Conservation (phyloP, 2,113 vertebrate genomes). For the Ochotona princeps region DNA sequence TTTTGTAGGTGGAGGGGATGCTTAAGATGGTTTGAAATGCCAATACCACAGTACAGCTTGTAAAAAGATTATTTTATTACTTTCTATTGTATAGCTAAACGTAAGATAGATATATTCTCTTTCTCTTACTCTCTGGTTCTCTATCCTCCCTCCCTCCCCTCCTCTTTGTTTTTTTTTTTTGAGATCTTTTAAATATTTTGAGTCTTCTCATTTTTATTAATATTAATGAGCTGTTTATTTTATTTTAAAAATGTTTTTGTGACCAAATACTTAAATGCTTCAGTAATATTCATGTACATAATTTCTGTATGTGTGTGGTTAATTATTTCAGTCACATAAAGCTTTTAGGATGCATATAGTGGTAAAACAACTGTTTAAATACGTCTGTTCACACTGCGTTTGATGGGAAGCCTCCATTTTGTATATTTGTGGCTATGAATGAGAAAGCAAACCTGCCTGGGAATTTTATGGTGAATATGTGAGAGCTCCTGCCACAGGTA, state of each 20-base stretch:
- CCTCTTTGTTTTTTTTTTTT: slow-evolving; percentile 19
- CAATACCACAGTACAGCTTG: neutral
- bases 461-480: slow-evolving; percentile 77
- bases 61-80: neutral
- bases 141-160: too few species aligned
- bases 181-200: slow-evolving; percentile 23
- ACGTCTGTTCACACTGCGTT: neutral
- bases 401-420: slow-evolving; percentile 65
- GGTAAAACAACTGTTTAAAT: slow-evolving; percentile 64
- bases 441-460: slow-evolving; percentile 71
- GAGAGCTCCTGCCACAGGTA: slow-evolving; percentile 76
- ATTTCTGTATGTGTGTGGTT: neutral
- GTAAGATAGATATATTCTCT: neutral
- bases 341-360: slow-evolving; percentile 57
- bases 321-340: slow-evolving; percentile 11
- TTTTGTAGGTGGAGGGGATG: neutral
- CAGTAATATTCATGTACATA: slow-evolving; percentile 32
- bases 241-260: slow-evolving; percentile 61
- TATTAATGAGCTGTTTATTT: slow-evolving; percentile 5
- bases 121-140: too few species aligned
- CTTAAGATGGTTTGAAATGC: slow-evolving; percentile 27
- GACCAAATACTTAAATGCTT: slow-evolving; percentile 52
- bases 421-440: slow-evolving; percentile 73
- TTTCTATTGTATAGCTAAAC: neutral
- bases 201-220: neutral